phyloP scores from a whole-genome alignment of 2,797 vertebrate genomes.

The Coccyzus lansbergi region DNA sequence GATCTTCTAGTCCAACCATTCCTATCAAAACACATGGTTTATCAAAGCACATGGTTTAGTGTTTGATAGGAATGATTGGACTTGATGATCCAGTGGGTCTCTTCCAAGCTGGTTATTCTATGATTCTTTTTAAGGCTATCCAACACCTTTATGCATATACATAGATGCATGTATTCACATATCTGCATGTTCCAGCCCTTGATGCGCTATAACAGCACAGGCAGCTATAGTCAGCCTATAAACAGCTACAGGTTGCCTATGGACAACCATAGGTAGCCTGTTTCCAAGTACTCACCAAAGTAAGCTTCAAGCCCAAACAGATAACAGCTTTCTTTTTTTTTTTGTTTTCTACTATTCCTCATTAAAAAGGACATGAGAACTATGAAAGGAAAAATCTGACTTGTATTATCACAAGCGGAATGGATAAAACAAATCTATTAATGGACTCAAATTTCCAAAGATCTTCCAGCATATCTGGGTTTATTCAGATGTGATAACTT shows the following conservation, averaged over 20 bases:
- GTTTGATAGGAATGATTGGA: too few relatives aligned
- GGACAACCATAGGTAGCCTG: neutral
- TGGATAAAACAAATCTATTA: rapidly evolving
- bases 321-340: neutral
- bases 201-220: neutral
- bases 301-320: neutral
- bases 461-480: neutral
- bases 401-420: neutral
- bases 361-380: neutral
- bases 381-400: neutral
- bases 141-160: neutral
- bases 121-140: neutral
- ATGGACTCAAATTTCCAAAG: neutral
- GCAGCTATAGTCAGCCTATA: too few relatives aligned
- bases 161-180: neutral
- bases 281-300: neutral
- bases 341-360: neutral
- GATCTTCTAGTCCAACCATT: too few relatives aligned
- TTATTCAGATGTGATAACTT: neutral
- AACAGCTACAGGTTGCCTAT: neutral
- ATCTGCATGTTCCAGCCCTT: neutral
- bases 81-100: too few relatives aligned
- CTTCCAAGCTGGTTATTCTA: too few relatives aligned
- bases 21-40: too few relatives aligned
- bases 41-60: too few relatives aligned